Conservation (phyloP, 2,888 invertebrate genomes). For the Tenodera sinensis region DNA sequence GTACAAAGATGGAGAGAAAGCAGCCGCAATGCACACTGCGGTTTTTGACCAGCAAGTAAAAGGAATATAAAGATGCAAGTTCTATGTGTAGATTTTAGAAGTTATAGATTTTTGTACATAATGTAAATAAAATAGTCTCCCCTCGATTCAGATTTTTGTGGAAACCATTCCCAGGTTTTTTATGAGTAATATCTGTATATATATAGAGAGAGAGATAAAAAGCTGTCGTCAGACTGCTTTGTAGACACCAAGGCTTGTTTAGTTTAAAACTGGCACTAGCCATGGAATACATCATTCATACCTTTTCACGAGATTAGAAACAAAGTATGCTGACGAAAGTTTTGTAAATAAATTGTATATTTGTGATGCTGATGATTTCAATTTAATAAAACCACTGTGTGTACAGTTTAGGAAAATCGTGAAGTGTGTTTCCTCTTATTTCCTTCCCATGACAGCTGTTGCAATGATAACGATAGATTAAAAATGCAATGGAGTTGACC, state of each 20-base stretch:
- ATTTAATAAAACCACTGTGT: constrained; percentile 20
- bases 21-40: neutral
- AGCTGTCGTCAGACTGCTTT: neutral
- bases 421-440: neutral
- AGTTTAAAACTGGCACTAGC: neutral
- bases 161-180: neutral
- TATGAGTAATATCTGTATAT: neutral
- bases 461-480: too few relatives aligned
- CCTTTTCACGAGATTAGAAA: neutral
- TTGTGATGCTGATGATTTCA: constrained; percentile 16
- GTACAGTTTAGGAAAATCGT: constrained; percentile 15
- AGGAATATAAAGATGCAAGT: neutral
- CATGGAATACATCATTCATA: neutral
- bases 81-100: neutral
- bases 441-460: neutral
- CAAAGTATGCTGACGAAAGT: neutral
- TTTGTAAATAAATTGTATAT: constrained; percentile 24
- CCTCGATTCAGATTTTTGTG: neutral
- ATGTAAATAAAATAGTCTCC: neutral
- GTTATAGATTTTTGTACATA: neutral
- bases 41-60: neutral
- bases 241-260: neutral
- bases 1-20: neutral
- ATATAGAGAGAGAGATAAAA: neutral
- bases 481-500: too few relatives aligned